Percentiles rank a stretch among this genome's conserved stretches.
phyloP scores from a whole-genome alignment of 2,797 vertebrate species.

The Manis crassicaudata region DNA sequence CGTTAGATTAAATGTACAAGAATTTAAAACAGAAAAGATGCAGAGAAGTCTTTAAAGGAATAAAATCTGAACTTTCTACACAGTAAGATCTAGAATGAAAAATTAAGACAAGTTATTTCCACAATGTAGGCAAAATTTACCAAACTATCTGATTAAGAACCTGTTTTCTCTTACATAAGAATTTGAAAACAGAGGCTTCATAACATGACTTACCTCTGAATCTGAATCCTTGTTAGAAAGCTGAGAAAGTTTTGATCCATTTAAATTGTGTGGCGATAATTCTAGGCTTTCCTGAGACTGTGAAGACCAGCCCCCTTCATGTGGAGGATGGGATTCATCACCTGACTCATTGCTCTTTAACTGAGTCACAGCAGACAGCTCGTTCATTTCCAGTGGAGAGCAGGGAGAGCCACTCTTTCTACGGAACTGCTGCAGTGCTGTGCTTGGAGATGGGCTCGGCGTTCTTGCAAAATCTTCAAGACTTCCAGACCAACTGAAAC shows the following conservation, averaged over 20 bases:
- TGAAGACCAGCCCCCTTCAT: conserved; percentile 42
- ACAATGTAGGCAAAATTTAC: not conserved
- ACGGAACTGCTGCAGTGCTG: conserved; percentile 86
- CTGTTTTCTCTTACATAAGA: not conserved
- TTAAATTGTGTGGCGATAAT: conserved; percentile 81
- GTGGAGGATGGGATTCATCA: conserved; percentile 7
- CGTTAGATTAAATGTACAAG: not conserved
- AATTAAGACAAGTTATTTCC: not conserved
- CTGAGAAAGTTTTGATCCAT: conserved; percentile 59
- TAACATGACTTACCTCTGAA: conserved; percentile 80
- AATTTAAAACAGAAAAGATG: not conserved
- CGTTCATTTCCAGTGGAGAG: not conserved
- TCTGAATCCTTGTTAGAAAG: conserved; percentile 63
- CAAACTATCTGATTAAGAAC: not conserved
- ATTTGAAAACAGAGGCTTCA: conserved; percentile 8
- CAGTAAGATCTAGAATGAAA: not conserved
- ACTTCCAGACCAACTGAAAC: conserved; percentile 88
- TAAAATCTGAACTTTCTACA: not conserved
- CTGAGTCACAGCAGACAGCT: not conserved
- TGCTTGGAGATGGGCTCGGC: conserved; percentile 52
- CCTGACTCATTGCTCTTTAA: not conserved
- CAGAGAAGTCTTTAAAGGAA: not conserved
- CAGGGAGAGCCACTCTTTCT: conserved; percentile 75
- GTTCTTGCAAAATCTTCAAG: conserved; percentile 72
- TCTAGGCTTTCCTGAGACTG: conserved; percentile 83